A percentile compares a stretch with the other conserved stretches of the same genome.
These are phyloP conservation scores for Trissoscelio sp. DNA, from an alignment of 2,888 invertebrate genomes.

Conservation along the genomic window DNA sequence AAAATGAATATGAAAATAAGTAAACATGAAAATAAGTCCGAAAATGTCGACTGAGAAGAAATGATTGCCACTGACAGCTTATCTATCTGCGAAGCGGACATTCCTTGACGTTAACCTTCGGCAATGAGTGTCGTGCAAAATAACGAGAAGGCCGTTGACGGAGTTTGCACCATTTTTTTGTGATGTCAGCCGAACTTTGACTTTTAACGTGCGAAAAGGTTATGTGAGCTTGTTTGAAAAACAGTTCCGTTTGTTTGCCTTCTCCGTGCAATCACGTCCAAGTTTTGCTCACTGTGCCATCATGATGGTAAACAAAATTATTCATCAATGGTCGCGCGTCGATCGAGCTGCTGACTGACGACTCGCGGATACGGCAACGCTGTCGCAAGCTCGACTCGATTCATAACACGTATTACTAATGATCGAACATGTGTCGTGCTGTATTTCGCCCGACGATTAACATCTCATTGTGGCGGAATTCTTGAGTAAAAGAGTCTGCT, in stretches of 20 bases:
- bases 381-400: neutral
- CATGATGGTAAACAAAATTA: slow-evolving; percentile 52
- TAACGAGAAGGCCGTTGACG: slow-evolving; percentile 5
- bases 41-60: slow-evolving; percentile 23
- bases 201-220: neutral
- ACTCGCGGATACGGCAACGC: slow-evolving; percentile 7
- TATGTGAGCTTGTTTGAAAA: slow-evolving; percentile 16
- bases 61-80: slow-evolving; percentile 8
- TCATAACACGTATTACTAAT: neutral
- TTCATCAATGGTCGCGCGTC: slow-evolving; percentile 25
- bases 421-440: slow-evolving; percentile 2
- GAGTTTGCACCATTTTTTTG: slow-evolving; percentile 18
- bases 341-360: slow-evolving; percentile 9
- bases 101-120: slow-evolving; percentile 28
- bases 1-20: too few species aligned
- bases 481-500: too few species aligned
- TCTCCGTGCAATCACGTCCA: slow-evolving; percentile 20
- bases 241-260: slow-evolving; percentile 4
- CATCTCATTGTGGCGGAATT: slow-evolving; percentile 8
- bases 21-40: slow-evolving; percentile 10
- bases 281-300: slow-evolving; percentile 23
- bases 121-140: slow-evolving; percentile 13
- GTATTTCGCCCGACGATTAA: neutral
- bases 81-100: neutral
- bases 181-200: too few species aligned